Evolutionary conservation across 2,113 vertebrate species (phyloP).

Genomic region (Crotalus helleri): DNA sequence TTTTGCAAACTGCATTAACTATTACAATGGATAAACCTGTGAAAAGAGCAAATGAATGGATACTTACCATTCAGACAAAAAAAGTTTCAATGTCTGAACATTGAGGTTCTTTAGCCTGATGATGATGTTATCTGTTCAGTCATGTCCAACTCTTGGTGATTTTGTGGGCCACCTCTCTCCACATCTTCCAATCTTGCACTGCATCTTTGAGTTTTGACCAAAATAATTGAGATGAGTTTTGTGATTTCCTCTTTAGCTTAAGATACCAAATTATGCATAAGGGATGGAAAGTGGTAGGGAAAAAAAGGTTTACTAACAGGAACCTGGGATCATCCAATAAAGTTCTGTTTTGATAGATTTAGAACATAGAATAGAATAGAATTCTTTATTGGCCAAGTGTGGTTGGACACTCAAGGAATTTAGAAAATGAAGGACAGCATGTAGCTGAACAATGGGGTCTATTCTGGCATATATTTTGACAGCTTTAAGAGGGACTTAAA

Average conservation of each 20-base stretch:
- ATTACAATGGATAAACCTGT: background rate
- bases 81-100: background rate
- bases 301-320: background rate
- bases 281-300: background rate
- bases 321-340: background rate
- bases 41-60: background rate
- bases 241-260: background rate
- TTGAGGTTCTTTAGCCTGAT: background rate
- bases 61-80: background rate
- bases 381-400: no score
- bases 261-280: background rate
- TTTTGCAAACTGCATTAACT: background rate
- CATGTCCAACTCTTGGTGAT: no score
- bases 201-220: no score
- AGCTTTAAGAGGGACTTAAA: background rate
- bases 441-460: background rate
- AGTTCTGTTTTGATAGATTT: background rate
- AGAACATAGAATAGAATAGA: background rate
- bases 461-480: background rate
- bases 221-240: background rate
- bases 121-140: no score
- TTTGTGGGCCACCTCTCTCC: no score
- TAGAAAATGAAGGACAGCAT: background rate
- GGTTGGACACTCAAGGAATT: no score
- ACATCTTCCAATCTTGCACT: no score